Evolutionary conservation across 2,888 invertebrate species (phyloP), one percentile per base, ranked within the genome.

Genomic region (Eremobia ochroleuca): DNA sequence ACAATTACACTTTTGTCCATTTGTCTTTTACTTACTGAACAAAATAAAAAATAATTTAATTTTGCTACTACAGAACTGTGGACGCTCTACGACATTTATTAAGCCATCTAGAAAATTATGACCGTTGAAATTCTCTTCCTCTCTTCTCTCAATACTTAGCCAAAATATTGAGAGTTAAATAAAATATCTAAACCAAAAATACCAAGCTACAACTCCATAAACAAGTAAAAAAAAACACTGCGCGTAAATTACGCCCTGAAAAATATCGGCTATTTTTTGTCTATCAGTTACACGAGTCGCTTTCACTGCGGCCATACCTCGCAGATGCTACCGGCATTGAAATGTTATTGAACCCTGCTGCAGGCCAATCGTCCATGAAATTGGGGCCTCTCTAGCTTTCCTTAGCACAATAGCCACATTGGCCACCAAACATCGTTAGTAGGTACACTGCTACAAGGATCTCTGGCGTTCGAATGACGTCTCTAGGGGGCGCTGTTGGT

Each of bases 351-450:
- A 87, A 85, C 84, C 73, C 71, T 37, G 66, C 69, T 82, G 81
- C 81, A 75, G 82, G 69, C 82, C 86, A 84, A 89, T 88, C 79
- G 86, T 70, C 89, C 88, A 82, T 88, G 87, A 88, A 89, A 88
- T 89, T 88, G 87, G 71, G 79, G 88, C 86, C 89, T 86, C 73
- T 74, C 76, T 74, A 67, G 85, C 70, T 81, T 79, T 81, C 61
- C 69, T 77, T 72, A 46, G 69, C 66, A 62, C 71, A 62, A 68
- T 76, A 66, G 64, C 72, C 61, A 61, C 73, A 62, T 52, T 74
- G 68, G 58, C 72, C 65, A 71, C 72, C 61, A 69, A 80, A 72
- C 65, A 65, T 62, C 49, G 58, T 59, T 52, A 21, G 18, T 18
- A 31, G 18, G 28, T 59, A 64, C 34, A 25, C 13, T 28, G 21